Conservation (phyloP, 30 jellyfish, hydroid and myxozoan species). For the Hydra vulgaris region DNA sequence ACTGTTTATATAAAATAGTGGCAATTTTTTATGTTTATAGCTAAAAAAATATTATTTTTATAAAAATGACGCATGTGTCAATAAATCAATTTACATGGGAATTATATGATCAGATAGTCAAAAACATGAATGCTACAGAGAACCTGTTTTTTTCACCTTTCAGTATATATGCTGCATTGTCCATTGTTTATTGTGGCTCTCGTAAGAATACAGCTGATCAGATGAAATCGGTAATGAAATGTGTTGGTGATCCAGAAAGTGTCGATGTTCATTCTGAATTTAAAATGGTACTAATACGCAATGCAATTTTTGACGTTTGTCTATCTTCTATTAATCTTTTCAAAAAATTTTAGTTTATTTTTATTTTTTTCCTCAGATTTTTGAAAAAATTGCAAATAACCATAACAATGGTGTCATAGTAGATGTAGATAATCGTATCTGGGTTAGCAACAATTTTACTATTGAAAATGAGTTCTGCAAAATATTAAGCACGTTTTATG, state of each 20-base stretch:
- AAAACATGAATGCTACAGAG: not conserved
- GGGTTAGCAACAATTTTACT: conserved; percentile 35
- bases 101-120: conserved; percentile 11
- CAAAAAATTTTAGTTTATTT: not conserved
- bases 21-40: too few relatives aligned
- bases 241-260: not conserved
- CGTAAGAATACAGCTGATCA: conserved; percentile 27
- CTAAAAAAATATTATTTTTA: too few relatives aligned
- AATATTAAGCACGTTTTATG: conserved; percentile 23
- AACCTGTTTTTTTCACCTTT: conserved; percentile 54
- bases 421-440: conserved; percentile 38
- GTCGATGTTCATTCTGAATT: not conserved
- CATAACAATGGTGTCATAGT: not conserved
- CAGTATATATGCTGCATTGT: conserved; percentile 45
- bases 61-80: not conserved
- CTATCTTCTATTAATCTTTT: too few relatives aligned
- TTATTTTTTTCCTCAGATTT: not conserved
- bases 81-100: conserved; percentile 18
- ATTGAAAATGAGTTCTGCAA: conserved; percentile 15
- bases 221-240: conserved; percentile 29
- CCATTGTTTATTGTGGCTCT: conserved; percentile 52
- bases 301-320: too few relatives aligned
- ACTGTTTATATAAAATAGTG: too few relatives aligned
- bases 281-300: not conserved
- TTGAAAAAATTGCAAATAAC: not conserved